phyloP scores from a whole-genome alignment of 2,797 vertebrate species.

The Enteromius radiatus region DNA sequence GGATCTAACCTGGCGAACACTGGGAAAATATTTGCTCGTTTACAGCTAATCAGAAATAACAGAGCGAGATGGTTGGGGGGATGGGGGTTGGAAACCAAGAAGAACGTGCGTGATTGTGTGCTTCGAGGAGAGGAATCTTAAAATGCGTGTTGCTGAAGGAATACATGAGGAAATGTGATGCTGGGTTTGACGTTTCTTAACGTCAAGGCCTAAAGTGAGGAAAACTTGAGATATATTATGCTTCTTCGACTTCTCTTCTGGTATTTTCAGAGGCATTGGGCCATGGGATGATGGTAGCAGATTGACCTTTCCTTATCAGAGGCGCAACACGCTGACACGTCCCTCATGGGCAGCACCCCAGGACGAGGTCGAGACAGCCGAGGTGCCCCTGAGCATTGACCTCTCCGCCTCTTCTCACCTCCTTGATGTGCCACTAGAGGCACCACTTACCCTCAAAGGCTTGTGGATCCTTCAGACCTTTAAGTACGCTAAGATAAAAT shows the following conservation, averaged over 20 bases:
- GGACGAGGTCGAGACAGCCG: slow-evolving; percentile 77
- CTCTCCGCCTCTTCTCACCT: slow-evolving; percentile 71
- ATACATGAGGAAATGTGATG: slow-evolving; percentile 1
- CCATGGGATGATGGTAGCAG: slow-evolving; percentile 69
- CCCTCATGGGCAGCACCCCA: slow-evolving; percentile 72
- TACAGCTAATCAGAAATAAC: slow-evolving; percentile 93
- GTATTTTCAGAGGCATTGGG: slow-evolving; percentile 72
- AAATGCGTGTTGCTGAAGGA: neutral
- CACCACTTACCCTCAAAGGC: slow-evolving; percentile 53
- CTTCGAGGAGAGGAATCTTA: slow-evolving; percentile 28
- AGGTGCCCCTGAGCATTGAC: slow-evolving; percentile 76
- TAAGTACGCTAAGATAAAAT: slow-evolving; percentile 52
- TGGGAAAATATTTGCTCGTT: slow-evolving; percentile 99
- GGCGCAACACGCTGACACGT: slow-evolving; percentile 73
- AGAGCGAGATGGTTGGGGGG: slow-evolving; percentile 62
- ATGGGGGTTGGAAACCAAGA: slow-evolving; percentile 48
- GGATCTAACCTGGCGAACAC: slow-evolving; percentile 98
- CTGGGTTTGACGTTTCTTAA: neutral
- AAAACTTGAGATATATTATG: slow-evolving; percentile 4
- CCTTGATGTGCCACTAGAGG: slow-evolving; percentile 58
- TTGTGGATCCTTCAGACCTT: slow-evolving; percentile 54
- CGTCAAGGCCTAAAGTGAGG: neutral
- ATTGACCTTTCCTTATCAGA: slow-evolving; percentile 80
- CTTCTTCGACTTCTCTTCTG: slow-evolving; percentile 40
- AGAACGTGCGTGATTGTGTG: slow-evolving; percentile 49